phyloP scores from a whole-genome alignment of 1,140 invertebrate species.

The Diorhabda elongata region DNA sequence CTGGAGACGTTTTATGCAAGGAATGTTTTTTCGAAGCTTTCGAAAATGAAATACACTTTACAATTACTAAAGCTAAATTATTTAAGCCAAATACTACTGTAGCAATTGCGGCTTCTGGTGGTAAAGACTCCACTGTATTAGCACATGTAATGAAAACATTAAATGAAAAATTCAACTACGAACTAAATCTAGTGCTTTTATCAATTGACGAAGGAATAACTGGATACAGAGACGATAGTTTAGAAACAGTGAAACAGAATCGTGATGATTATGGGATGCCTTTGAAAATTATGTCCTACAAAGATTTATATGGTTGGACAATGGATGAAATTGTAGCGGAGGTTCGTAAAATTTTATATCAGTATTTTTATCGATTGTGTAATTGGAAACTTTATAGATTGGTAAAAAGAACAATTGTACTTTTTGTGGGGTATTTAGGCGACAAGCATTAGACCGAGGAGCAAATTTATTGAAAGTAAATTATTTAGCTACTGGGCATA shows the following conservation, averaged over 20 bases:
- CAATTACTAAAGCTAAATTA: slow-evolving; percentile 79
- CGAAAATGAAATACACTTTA: slow-evolving; percentile 95
- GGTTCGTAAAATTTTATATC: slow-evolving; percentile 42
- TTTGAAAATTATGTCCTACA: slow-evolving; percentile 94
- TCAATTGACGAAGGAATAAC: slow-evolving; percentile 99
- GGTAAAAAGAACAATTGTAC: slow-evolving; percentile 98
- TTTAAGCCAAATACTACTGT: slow-evolving; percentile 85
- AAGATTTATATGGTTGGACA: slow-evolving; percentile 99
- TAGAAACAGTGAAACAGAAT: slow-evolving; percentile 95
- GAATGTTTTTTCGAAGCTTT: slow-evolving; percentile 93
- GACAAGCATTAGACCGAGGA: slow-evolving; percentile 94
- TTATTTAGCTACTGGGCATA: slow-evolving; percentile 96
- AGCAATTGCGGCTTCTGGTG: slow-evolving; percentile 94
- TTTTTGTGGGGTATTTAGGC: slow-evolving; percentile 95
- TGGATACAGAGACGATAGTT: slow-evolving; percentile 96
- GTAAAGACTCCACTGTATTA: slow-evolving; percentile 98
- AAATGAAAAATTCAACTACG: slow-evolving; percentile 90
- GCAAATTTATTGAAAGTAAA: slow-evolving; percentile 82
- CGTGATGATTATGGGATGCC: slow-evolving; percentile 89
- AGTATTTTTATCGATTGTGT: not conserved
- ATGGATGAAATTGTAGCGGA: slow-evolving; percentile 98
- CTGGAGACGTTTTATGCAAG: slow-evolving; percentile 88
- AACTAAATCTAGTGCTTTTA: slow-evolving; percentile 83
- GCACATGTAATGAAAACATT: slow-evolving; percentile 87
- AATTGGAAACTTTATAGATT: slow-evolving; percentile 56